Conservation (phyloP, 2,888 invertebrate species). For the Caenorhabditis sp. region DNA sequence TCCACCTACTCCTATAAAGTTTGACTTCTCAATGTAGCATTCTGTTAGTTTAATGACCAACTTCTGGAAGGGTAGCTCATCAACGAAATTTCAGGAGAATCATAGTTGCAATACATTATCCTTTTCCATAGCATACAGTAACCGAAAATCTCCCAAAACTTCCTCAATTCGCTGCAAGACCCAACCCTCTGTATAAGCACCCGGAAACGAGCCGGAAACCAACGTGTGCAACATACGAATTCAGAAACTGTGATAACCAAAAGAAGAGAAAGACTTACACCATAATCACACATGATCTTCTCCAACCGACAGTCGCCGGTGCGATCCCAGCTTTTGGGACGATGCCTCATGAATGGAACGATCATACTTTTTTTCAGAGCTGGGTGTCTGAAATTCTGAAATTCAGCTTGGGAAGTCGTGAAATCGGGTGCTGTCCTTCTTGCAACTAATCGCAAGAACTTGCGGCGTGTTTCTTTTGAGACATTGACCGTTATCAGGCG, state of each 20-base stretch:
- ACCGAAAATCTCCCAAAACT: too few relatives aligned
- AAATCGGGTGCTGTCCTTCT: neutral
- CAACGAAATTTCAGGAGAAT: too few relatives aligned
- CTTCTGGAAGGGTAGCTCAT: too few relatives aligned
- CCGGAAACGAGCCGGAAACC: conserved; percentile 3
- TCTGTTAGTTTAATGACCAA: too few relatives aligned
- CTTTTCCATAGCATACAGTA: too few relatives aligned
- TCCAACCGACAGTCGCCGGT: neutral
- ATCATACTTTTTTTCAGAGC: conserved; percentile 35
- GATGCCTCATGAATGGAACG: conserved; percentile 48
- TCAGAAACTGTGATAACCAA: neutral
- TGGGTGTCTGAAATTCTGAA: neutral
- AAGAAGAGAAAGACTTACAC: conserved; percentile 3
- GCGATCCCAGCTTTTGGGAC: conserved; percentile 27
- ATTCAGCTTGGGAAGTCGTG: too few relatives aligned
- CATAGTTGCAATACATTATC: too few relatives aligned
- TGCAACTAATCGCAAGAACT: neutral
- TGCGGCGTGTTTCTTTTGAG: neutral
- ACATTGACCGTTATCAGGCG: neutral
- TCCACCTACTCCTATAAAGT: too few relatives aligned
- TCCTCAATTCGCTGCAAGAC: too few relatives aligned
- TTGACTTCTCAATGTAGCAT: too few relatives aligned
- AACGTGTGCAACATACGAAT: neutral
- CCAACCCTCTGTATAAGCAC: neutral
- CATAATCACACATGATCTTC: neutral